Evolutionary conservation across 1,140 invertebrate species (phyloP).

Genomic region (Brachionus rubens): DNA sequence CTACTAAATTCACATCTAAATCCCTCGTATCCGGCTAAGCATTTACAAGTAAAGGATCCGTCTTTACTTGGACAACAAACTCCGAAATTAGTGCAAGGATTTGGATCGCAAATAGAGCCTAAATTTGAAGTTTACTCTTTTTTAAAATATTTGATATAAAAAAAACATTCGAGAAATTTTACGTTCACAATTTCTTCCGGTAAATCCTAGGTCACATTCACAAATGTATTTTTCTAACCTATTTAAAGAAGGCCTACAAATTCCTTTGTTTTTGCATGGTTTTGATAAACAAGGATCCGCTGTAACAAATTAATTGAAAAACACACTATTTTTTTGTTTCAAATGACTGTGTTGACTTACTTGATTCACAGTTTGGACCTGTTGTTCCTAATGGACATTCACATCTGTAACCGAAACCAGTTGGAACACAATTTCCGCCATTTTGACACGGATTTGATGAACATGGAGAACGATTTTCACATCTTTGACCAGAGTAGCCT

Average conservation of each 20-base stretch:
- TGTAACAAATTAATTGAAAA: background rate
- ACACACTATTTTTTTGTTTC: background rate
- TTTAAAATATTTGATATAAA: background rate
- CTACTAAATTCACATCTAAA: constrained; percentile 36
- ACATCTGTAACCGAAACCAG: constrained; percentile 45
- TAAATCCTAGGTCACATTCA: constrained; percentile 50
- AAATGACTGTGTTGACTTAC: background rate
- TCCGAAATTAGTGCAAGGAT: background rate
- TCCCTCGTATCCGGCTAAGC: constrained; percentile 6
- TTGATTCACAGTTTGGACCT: constrained; percentile 25
- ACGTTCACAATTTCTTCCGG: constrained; percentile 49
- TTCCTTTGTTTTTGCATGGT: constrained; percentile 38
- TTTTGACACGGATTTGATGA: constrained; percentile 49
- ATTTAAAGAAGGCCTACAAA: constrained; percentile 46
- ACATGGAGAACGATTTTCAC: constrained; percentile 47
- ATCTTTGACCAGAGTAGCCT: constrained; percentile 36
- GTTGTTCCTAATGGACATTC: constrained; percentile 13
- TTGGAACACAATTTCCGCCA: constrained; percentile 48
- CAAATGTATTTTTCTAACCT: constrained; percentile 50
- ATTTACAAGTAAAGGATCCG: constrained; percentile 4
- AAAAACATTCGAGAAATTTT: background rate
- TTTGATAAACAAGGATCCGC: background rate
- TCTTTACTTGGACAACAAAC: background rate
- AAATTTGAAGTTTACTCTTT: no score
- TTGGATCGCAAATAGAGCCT: background rate